Conservation (phyloP, 2,888 invertebrate species). For the Tachina grossa region DNA sequence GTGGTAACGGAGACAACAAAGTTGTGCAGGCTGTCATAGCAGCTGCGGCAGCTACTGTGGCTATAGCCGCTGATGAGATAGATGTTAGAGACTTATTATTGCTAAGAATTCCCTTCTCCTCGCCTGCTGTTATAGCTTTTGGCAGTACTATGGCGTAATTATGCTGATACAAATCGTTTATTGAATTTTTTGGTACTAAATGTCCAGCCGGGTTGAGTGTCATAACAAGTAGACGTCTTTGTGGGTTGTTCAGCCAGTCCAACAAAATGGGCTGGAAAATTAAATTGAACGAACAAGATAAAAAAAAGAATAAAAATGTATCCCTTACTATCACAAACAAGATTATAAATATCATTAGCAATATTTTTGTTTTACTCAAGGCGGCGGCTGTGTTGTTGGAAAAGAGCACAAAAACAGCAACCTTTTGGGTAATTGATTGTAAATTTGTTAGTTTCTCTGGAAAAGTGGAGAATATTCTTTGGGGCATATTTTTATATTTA, state of each 20-base stretch:
- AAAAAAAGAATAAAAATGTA: background rate
- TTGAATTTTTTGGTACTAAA: constrained; percentile 82
- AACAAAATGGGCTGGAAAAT: constrained; percentile 81
- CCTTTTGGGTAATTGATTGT: constrained; percentile 41
- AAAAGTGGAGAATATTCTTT: background rate
- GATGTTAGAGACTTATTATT: constrained; percentile 58
- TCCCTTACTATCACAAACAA: constrained; percentile 37
- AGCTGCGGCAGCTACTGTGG: constrained; percentile 73
- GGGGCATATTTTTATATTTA: background rate
- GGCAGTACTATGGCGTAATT: constrained; percentile 73
- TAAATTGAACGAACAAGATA: constrained; percentile 46
- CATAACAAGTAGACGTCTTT: constrained; percentile 81
- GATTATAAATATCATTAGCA: constrained; percentile 26
- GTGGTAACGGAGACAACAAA: constrained; percentile 77
- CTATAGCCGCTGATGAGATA: constrained; percentile 59
- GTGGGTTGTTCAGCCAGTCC: constrained; percentile 82
- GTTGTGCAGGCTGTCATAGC: constrained; percentile 74
- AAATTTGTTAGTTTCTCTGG: constrained; percentile 8
- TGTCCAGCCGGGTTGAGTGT: constrained; percentile 82
- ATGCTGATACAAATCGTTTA: constrained; percentile 81
- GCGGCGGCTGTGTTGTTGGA: constrained; percentile 39
- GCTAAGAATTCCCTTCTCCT: constrained; percentile 12
- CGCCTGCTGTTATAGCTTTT: constrained; percentile 23
- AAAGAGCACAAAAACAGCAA: constrained; percentile 28
- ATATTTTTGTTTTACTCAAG: constrained; percentile 28